Evolutionary conservation across 2,113 vertebrate species (phyloP).

Genomic region (Loxodonta africana): DNA sequence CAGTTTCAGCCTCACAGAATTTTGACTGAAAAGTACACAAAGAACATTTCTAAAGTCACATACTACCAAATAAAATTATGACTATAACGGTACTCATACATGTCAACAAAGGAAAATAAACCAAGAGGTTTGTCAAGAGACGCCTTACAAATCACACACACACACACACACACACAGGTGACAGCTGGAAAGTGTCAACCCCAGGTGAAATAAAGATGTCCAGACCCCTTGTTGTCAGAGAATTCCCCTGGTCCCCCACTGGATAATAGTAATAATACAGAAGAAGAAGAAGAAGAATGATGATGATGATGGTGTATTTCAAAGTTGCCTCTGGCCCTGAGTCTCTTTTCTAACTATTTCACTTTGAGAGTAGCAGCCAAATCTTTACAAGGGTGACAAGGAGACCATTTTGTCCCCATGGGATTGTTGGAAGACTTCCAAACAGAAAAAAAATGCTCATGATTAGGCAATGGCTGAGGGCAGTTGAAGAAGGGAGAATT

Average conservation of each 20-base stretch:
- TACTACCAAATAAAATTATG: slow-evolving; percentile 42
- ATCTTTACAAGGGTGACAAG: neutral
- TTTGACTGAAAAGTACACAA: slow-evolving; percentile 36
- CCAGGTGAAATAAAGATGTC: rapidly evolving
- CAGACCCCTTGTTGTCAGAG: neutral
- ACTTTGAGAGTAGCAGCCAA: neutral
- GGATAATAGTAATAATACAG: neutral
- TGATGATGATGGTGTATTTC: neutral
- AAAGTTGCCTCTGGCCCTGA: neutral
- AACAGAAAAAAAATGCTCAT: neutral
- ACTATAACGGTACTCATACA: neutral
- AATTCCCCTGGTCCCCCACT: no score
- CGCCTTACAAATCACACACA: slow-evolving; percentile 4
- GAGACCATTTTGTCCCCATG: neutral
- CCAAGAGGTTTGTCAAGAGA: neutral
- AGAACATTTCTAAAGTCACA: slow-evolving; percentile 58
- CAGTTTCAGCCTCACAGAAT: neutral
- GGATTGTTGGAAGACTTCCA: neutral
- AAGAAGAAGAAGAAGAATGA: neutral
- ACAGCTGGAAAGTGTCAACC: neutral
- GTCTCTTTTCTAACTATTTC: neutral
- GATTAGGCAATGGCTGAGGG: neutral
- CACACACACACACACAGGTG: neutral
- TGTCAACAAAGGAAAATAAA: slow-evolving; percentile 54
- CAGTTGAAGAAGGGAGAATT: neutral